A percentile compares a stretch with the other conserved stretches of the same genome.
phyloP scores from a whole-genome alignment of 2,888 invertebrate genomes.

The Fragum sueziense region DNA sequence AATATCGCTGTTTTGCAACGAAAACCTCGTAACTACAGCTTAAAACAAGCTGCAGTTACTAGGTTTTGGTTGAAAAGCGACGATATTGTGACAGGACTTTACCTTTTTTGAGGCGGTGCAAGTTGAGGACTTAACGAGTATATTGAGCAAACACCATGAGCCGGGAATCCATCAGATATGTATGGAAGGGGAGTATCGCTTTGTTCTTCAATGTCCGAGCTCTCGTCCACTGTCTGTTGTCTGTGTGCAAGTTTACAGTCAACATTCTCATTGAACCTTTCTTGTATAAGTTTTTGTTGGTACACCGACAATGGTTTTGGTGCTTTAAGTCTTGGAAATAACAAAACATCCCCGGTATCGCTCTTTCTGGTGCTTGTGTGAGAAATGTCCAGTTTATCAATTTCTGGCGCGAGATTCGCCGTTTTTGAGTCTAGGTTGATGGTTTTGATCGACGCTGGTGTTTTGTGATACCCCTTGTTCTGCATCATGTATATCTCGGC shows the following conservation, averaged over 20 bases:
- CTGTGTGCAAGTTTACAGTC: background rate
- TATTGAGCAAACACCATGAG: constrained; percentile 39
- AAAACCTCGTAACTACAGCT: no score
- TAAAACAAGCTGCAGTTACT: no score
- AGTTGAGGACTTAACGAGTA: constrained; percentile 38
- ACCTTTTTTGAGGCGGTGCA: constrained; percentile 40
- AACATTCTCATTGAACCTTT: constrained; percentile 6
- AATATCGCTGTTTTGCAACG: no score
- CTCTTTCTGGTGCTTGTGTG: background rate
- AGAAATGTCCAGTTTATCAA: background rate
- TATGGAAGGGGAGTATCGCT: background rate
- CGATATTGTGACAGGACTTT: background rate
- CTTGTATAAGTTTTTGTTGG: constrained; percentile 3
- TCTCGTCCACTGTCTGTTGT: background rate
- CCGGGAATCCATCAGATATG: background rate
- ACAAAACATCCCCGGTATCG: constrained; percentile 11
- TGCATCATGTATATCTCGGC: constrained; percentile 64
- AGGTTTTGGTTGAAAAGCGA: no score
- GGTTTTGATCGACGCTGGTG: constrained; percentile 51
- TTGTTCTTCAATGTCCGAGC: background rate
- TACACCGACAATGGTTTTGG: constrained; percentile 29
- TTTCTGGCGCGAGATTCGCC: background rate
- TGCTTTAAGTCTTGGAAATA: constrained; percentile 45
- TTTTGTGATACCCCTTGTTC: constrained; percentile 58
- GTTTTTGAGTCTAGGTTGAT: constrained; percentile 57